A percentile compares a stretch with the other conserved stretches of the same genome.
Conservation (phyloP, 2,797 vertebrate species). For the Adrianichthys oophorus region DNA sequence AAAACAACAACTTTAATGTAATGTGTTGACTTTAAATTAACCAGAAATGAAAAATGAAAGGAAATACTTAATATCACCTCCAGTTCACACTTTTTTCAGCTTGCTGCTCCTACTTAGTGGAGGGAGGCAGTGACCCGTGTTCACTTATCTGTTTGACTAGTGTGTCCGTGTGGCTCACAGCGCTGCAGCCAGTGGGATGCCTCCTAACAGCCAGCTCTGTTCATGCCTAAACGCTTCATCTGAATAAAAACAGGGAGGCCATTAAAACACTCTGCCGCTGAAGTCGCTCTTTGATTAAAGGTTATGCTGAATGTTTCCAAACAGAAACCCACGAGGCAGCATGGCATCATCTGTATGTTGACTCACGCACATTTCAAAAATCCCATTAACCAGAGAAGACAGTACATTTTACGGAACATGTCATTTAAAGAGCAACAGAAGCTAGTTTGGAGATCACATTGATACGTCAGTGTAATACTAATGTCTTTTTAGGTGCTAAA, state of each 20-base stretch:
- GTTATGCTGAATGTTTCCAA: conserved; percentile 1
- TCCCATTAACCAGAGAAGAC: not conserved
- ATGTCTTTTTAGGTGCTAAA: not conserved
- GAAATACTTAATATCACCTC: conserved; percentile 21
- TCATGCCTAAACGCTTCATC: conserved; percentile 30
- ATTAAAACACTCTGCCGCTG: conserved; percentile 18
- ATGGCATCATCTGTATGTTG: conserved; percentile 9
- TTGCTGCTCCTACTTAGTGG: conserved; percentile 22
- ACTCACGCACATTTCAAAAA: not conserved
- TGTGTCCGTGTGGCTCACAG: conserved; percentile 26
- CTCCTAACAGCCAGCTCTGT: conserved; percentile 25
- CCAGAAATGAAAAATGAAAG: conserved; percentile 26
- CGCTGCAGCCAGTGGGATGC: conserved; percentile 22
- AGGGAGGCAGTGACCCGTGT: conserved; percentile 25
- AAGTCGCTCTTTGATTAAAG: conserved; percentile 17
- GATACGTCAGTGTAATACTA: not conserved
- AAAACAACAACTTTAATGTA: too few relatives aligned
- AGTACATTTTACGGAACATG: not conserved
- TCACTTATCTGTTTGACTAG: conserved; percentile 17
- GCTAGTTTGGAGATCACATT: not conserved
- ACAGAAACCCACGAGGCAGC: conserved; percentile 11
- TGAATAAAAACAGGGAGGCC: conserved; percentile 22
- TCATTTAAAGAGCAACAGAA: not conserved
- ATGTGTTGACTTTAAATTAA: conserved; percentile 47
- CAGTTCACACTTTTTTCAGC: conserved; percentile 50